A percentile compares a stretch with the other conserved stretches of the same genome.
phyloP scores from a whole-genome alignment of 2,113 vertebrate species.

The Python bivittatus region DNA sequence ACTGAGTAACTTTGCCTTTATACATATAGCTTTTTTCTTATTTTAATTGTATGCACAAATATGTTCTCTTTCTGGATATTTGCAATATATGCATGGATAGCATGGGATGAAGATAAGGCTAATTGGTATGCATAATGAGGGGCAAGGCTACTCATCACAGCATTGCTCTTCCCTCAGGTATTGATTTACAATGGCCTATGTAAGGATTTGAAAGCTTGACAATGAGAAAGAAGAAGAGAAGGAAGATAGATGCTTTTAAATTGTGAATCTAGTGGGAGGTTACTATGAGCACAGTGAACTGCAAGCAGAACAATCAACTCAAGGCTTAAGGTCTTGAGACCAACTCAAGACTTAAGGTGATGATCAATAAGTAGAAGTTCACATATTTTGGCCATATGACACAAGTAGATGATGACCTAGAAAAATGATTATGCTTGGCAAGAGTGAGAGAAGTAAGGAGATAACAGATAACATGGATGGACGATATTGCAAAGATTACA shows the following conservation, averaged over 20 bases:
- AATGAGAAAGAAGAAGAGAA: background rate
- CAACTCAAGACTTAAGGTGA: background rate
- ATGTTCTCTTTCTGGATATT: background rate
- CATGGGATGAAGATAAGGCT: background rate
- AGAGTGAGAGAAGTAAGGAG: background rate
- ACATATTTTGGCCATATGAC: background rate
- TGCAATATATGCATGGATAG: no score
- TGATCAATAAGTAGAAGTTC: background rate
- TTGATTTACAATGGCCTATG: background rate
- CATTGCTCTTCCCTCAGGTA: background rate
- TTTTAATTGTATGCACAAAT: background rate
- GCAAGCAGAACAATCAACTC: background rate
- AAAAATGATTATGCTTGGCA: background rate
- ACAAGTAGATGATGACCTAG: background rate
- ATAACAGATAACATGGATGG: background rate
- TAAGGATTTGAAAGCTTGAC: background rate
- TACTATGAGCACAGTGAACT: background rate
- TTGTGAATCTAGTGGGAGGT: no score
- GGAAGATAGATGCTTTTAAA: background rate
- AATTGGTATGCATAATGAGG: background rate
- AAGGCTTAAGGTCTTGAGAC: background rate
- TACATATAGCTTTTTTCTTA: background rate
- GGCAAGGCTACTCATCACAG: background rate
- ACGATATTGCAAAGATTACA: background rate
- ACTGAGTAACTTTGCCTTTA: background rate